phyloP scores from a whole-genome alignment of 2,113 vertebrate species.

The Typhlomys cinereus region DNA sequence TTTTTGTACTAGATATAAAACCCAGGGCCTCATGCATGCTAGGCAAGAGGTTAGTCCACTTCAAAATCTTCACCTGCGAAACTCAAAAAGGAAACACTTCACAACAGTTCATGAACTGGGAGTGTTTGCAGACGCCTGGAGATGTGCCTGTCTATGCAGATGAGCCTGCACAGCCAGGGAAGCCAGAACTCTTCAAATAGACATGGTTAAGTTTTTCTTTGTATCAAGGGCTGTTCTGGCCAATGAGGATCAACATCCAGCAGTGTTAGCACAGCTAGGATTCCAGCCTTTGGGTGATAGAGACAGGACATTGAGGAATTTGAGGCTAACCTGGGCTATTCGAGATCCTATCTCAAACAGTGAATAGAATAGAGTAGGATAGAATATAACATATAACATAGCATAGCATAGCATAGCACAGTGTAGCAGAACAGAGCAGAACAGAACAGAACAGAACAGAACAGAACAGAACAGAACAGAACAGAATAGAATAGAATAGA shows the following conservation, averaged over 20 bases:
- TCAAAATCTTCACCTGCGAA: not conserved
- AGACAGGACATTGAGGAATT: not conserved
- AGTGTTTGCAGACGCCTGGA: not conserved
- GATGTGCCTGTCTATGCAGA: not conserved
- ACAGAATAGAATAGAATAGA: not conserved
- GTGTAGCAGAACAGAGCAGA: not conserved
- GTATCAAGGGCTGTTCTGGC: not conserved
- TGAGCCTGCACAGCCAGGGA: rapidly evolving
- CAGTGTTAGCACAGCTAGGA: too few relatives aligned
- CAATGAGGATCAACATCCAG: not conserved
- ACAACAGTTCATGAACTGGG: not conserved
- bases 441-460: not conserved
- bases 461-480: not conserved
- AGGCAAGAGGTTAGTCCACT: not conserved
- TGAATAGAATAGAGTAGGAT: not conserved
- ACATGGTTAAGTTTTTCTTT: not conserved
- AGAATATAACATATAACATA: too few relatives aligned
- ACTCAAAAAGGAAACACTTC: not conserved
- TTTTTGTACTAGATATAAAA: not conserved
- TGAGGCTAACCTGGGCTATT: not conserved
- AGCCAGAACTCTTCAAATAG: not conserved
- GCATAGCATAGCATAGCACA: too few relatives aligned
- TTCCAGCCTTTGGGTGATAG: too few relatives aligned
- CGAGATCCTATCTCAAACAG: not conserved
- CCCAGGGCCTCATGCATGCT: not conserved